A percentile compares a stretch with the other conserved stretches of the same genome.
These are phyloP conservation scores for Holothuria leucospilota DNA, from an alignment of 53 echinoderm and acorn worm species.

Conservation along the genomic window DNA sequence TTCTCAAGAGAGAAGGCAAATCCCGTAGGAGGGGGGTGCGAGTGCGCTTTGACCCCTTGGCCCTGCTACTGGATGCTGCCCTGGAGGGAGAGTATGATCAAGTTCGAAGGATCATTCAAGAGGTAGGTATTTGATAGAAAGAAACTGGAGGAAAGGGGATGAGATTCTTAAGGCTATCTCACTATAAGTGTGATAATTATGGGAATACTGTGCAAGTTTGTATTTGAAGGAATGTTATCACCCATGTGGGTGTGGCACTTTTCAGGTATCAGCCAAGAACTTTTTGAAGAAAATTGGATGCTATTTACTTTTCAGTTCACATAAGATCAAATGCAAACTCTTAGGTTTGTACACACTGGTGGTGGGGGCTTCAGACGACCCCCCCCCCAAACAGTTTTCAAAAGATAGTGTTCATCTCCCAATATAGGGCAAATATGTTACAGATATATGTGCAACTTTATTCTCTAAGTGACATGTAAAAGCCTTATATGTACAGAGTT, in stretches of 20 bases:
- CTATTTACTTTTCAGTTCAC: no score
- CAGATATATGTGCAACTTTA: no score
- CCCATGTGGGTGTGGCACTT: no score
- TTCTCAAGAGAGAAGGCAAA: conserved; percentile 82
- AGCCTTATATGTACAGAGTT: no score
- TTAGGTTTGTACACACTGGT: background rate
- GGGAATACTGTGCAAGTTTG: background rate
- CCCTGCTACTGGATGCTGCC: conserved; percentile 92
- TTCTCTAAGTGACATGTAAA: no score
- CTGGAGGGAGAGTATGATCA: conserved; percentile 96
- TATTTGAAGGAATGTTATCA: no score
- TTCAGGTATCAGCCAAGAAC: no score
- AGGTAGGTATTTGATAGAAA: conserved; percentile 69
- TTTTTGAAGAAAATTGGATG: no score
- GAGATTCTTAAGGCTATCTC: background rate
- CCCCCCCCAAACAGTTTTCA: no score
- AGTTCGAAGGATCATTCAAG: conserved; percentile 88
- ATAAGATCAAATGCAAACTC: background rate
- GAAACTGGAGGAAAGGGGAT: background rate
- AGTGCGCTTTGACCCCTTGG: conserved; percentile 97
- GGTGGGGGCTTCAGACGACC: no score
- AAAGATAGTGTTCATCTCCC: no score
- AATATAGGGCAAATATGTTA: no score
- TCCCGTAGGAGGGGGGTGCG: conserved; percentile 71
- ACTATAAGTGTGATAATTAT: background rate